Evolutionary conservation across 2,888 invertebrate genomes (phyloP).

Genomic region (Ochropleura leucogaster): DNA sequence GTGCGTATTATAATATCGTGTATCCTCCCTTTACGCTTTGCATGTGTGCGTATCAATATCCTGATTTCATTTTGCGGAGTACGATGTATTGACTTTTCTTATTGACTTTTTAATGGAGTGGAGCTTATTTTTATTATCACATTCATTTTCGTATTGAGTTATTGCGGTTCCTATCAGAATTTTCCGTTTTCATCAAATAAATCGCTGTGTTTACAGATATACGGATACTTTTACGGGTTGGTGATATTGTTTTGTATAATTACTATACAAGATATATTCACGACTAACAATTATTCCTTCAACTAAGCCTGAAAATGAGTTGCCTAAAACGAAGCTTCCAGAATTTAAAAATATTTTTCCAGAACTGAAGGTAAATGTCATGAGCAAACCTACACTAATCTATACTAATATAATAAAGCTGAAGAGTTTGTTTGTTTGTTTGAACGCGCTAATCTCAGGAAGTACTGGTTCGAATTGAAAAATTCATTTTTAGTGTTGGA

Average conservation of each 20-base stretch:
- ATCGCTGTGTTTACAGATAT: neutral
- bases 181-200: neutral
- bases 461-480: no score
- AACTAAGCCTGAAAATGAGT: no score
- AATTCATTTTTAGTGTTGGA: no score
- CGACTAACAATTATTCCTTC: no score
- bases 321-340: no score
- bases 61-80: conserved; percentile 31
- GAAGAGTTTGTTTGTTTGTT: no score
- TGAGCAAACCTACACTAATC: no score
- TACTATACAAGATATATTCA: neutral
- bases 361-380: no score
- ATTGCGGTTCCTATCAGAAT: neutral
- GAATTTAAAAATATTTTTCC: no score
- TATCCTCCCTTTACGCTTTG: neutral
- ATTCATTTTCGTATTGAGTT: conserved; percentile 1
- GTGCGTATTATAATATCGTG: conserved; percentile 3
- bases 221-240: neutral
- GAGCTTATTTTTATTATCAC: conserved; percentile 27
- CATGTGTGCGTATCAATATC: conserved; percentile 32
- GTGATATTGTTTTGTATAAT: no score
- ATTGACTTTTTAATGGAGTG: conserved; percentile 47
- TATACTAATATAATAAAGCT: no score
- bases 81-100: conserved; percentile 25
- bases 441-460: no score